Conservation (phyloP, 35 echinoderm and acorn worm species). For the Heliocidaris tuberculata region DNA sequence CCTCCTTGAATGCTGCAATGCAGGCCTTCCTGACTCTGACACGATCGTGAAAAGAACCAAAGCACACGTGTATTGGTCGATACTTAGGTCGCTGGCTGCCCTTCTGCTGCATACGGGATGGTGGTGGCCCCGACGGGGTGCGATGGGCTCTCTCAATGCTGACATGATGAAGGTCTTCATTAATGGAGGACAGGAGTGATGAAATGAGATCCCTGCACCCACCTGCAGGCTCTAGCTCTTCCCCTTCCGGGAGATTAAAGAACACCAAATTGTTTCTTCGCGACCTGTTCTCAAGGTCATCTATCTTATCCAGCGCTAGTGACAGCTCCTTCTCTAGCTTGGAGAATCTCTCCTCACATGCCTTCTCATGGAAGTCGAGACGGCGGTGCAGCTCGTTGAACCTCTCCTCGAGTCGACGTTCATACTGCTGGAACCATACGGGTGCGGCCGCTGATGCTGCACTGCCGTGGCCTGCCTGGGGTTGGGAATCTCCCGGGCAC, state of each 20-base stretch:
- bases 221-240: background rate
- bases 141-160: background rate
- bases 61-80: slow-evolving; percentile 19
- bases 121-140: background rate
- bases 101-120: background rate
- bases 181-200: background rate
- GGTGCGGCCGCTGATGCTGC: background rate
- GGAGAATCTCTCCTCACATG: background rate
- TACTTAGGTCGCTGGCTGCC: background rate
- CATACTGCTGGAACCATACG: background rate
- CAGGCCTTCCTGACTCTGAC: no score
- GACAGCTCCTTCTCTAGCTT: background rate
- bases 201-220: background rate
- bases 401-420: background rate
- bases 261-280: background rate
- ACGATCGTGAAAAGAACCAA: slow-evolving; percentile 7
- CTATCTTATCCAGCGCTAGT: background rate
- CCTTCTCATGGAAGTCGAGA: background rate
- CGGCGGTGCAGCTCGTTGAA: background rate
- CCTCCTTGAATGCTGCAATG: background rate
- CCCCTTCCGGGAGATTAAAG: background rate
- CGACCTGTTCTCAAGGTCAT: background rate
- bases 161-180: background rate
- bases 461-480: background rate
- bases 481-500: background rate